Percentiles rank a stretch among this genome's conserved stretches.
Conservation (phyloP, 1,140 invertebrate genomes). For the Pteromalus puparum region DNA sequence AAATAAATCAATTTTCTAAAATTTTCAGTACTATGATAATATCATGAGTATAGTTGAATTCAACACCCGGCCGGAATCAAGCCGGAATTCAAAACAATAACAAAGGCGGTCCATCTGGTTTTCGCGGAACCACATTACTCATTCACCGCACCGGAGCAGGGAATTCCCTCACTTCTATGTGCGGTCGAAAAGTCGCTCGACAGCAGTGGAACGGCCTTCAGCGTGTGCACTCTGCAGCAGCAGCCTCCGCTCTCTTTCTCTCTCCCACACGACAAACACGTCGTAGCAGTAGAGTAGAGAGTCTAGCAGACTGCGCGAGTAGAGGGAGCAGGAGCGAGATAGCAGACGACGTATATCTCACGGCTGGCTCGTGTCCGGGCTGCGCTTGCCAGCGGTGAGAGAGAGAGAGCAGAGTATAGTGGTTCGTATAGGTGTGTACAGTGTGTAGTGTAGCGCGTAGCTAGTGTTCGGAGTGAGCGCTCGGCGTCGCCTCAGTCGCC, state of each 20-base stretch:
- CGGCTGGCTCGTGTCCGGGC: background rate
- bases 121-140: background rate
- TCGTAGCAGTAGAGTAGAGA: background rate
- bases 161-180: too few relatives aligned
- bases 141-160: too few relatives aligned
- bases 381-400: background rate
- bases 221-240: too few relatives aligned
- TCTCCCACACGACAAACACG: too few relatives aligned
- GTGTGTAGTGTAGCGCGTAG: too few relatives aligned
- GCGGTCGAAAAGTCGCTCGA: too few relatives aligned
- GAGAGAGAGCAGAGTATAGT: background rate
- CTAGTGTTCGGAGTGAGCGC: slow-evolving; percentile 54
- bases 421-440: background rate
- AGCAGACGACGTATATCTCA: background rate
- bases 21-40: too few relatives aligned
- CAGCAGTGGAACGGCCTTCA: too few relatives aligned
- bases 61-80: too few relatives aligned
- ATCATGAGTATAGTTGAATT: too few relatives aligned
- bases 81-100: background rate
- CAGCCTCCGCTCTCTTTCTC: too few relatives aligned
- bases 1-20: too few relatives aligned
- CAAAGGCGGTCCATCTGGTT: background rate
- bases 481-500: slow-evolving; percentile 73
- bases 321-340: background rate
- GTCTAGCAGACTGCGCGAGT: background rate